These are phyloP conservation scores for Rhopalosiphum nymphaeae DNA, from an alignment of 2,888 invertebrate species.

Conservation along the genomic window DNA sequence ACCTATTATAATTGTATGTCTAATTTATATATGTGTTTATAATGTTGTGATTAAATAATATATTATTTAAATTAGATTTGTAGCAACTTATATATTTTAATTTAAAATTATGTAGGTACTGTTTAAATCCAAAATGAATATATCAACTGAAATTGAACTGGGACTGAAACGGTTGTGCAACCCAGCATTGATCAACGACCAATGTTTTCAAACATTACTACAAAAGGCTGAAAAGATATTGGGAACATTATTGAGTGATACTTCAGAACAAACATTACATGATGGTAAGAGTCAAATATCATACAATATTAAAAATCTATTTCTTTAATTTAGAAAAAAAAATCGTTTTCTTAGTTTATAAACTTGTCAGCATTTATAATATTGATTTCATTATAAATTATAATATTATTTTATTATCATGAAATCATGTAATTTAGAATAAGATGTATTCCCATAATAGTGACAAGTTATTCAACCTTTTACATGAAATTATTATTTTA, in stretches of 20 bases:
- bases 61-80: neutral
- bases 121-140: conserved; percentile 41
- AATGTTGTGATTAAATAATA: neutral
- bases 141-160: conserved; percentile 61
- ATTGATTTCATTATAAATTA: too few species aligned
- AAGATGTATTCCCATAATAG: too few species aligned
- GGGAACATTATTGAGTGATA: conserved; percentile 17
- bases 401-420: too few species aligned
- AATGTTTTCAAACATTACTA: conserved; percentile 53
- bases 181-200: conserved; percentile 48
- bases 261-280: neutral
- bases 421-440: too few species aligned
- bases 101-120: neutral
- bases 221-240: conserved; percentile 38
- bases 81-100: neutral
- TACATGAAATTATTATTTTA: too few species aligned
- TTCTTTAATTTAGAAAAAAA: neutral
- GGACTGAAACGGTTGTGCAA: conserved; percentile 62
- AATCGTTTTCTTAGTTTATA: too few species aligned
- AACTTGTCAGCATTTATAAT: too few species aligned
- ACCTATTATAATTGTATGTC: neutral
- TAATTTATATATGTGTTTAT: neutral
- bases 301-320: neutral
- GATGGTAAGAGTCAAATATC: neutral
- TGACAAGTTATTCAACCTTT: too few species aligned